Base-by-base conservation (phyloP, 2,113 vertebrate genomes). In the Sterrhoptilus dennistouni region DNA sequence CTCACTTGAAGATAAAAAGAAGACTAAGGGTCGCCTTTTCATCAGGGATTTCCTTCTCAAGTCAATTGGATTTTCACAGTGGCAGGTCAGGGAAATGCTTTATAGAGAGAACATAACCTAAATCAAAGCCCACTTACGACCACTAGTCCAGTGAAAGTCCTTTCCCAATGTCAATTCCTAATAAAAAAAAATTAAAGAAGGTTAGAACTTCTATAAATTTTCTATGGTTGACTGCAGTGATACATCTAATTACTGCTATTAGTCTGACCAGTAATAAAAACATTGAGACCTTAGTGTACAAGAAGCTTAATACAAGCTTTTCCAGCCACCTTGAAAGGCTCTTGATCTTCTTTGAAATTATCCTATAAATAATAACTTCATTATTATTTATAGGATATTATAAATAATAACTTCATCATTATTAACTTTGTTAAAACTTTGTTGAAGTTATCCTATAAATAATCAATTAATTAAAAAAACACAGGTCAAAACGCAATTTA, bases 1-100 rank as follows among this genome's bases (percentile, higher is more conserved):
- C 38, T 83, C 64, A 90, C 52, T 95, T 84, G 91, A 89, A 96
- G 86, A 86, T 89, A 79, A 90, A 96, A 92, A 61, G 66, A 69
- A 64, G 59, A 35, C 45, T 56, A 80, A 74, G 14, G 8, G 38
- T 92, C 24, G 50, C 12, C 59, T 93, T 93, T 91, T 88, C 79
- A 77, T 29, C 29, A 61, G 59, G 20, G 42, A 61, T 79, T 93
- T 94, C n/a, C 33, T 83, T 72, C 64, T 88, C 42, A 77, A 94
- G 38, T 93, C 59, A 59, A 57, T 50, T 72, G 75, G 53, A 88
- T 95, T 96, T 96, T 47, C 70, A 87, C n/a, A 60, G 28, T 86
- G 75, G 38, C 27, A 68, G 36, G 50, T 83, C 63, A 74, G 68
- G 29, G 35, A 80, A 77, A 21, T 80, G 24, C n/a, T 65, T 22